phyloP scores from a whole-genome alignment of 2,888 invertebrate species.

The Tribolium freemani region DNA sequence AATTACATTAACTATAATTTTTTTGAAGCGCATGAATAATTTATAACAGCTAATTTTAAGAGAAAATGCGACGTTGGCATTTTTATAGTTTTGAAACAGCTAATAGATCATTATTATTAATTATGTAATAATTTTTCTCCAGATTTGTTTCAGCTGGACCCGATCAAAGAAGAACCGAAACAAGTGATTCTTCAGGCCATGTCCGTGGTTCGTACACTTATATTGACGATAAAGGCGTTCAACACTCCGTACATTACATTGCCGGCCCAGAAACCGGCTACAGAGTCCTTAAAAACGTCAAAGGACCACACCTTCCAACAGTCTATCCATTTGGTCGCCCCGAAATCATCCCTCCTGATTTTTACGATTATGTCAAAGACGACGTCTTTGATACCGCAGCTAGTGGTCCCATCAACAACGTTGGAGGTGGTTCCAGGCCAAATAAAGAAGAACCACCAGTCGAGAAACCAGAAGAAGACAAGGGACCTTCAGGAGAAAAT shows the following conservation, averaged over 20 bases:
- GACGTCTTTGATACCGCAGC: slow-evolving; percentile 70
- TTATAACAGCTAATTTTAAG: too few species aligned
- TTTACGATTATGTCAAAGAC: slow-evolving; percentile 58
- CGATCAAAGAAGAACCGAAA: slow-evolving; percentile 82
- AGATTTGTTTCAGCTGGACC: slow-evolving; percentile 83
- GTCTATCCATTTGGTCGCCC: slow-evolving; percentile 71
- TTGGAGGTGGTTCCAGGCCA: slow-evolving; percentile 47
- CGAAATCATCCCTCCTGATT: slow-evolving; percentile 68
- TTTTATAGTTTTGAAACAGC: too few species aligned
- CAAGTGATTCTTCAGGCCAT: slow-evolving; percentile 79
- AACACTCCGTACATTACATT: slow-evolving; percentile 83
- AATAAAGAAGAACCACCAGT: background rate
- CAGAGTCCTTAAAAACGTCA: slow-evolving; percentile 78
- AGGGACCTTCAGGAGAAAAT: slow-evolving; percentile 15
- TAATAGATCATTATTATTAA: too few species aligned
- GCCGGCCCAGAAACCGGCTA: slow-evolving; percentile 86
- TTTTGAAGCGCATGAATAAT: too few species aligned
- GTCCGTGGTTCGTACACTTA: slow-evolving; percentile 85
- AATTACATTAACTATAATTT: too few species aligned
- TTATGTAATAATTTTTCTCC: too few species aligned
- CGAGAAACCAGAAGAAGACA: slow-evolving; percentile 40
- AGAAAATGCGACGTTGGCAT: too few species aligned
- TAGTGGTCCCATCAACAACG: slow-evolving; percentile 67
- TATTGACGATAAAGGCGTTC: slow-evolving; percentile 83
- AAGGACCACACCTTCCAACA: slow-evolving; percentile 76